These are phyloP conservation scores for Amphiura filiformis DNA, from an alignment of 35 echinoderm and acorn worm species.

Conservation along the genomic window DNA sequence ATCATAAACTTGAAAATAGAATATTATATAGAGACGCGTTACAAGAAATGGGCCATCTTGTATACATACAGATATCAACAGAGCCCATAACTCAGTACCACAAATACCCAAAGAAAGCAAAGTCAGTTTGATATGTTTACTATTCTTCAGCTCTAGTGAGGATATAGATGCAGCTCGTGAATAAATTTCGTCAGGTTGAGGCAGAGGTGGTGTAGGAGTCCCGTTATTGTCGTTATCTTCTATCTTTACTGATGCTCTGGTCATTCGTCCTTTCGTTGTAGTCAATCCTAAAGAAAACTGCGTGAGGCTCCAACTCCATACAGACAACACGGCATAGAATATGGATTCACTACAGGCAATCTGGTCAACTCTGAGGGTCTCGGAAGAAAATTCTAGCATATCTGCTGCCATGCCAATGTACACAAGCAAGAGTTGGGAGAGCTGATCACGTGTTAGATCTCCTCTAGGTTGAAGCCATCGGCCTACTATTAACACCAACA, in stretches of 20 bases:
- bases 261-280: slow-evolving; percentile 43
- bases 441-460: slow-evolving; percentile 62
- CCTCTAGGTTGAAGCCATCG: slow-evolving; percentile 70
- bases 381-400: slow-evolving; percentile 69
- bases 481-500: slow-evolving; percentile 59
- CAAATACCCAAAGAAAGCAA: slow-evolving; percentile 34
- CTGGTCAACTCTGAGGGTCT: slow-evolving; percentile 39
- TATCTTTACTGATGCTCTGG: slow-evolving; percentile 57
- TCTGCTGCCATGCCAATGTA: slow-evolving; percentile 81
- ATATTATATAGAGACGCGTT: slow-evolving; percentile 55
- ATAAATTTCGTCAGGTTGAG: slow-evolving; percentile 1
- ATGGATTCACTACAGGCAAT: slow-evolving; percentile 26
- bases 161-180: slow-evolving; percentile 12
- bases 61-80: slow-evolving; percentile 55
- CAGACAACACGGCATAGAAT: slow-evolving; percentile 15
- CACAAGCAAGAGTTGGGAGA: slow-evolving; percentile 74
- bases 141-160: slow-evolving; percentile 25
- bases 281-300: slow-evolving; percentile 72
- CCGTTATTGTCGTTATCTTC: slow-evolving; percentile 17
- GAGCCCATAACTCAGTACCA: slow-evolving; percentile 66
- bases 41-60: slow-evolving; percentile 81
- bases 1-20: slow-evolving; percentile 46
- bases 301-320: slow-evolving; percentile 67
- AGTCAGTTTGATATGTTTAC: neutral
- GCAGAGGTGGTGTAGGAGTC: neutral